phyloP scores from a whole-genome alignment of 1,140 invertebrate genomes.

The Listronotus bonariensis region DNA sequence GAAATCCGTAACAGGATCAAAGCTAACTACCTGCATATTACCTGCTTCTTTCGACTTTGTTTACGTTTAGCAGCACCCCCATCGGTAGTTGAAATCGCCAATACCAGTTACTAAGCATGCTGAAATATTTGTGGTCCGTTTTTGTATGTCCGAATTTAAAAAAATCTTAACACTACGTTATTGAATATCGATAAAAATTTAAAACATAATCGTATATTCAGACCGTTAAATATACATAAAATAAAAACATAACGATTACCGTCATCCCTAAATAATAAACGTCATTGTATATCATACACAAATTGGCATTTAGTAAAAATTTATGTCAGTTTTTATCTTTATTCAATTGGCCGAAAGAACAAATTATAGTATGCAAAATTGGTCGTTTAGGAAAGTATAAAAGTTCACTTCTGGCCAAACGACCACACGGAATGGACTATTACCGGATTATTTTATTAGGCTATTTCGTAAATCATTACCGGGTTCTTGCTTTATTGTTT shows the following conservation, averaged over 20 bases:
- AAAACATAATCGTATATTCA: too few species aligned
- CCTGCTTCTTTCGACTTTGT: too few species aligned
- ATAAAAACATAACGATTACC: not conserved
- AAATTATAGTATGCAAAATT: slow-evolving; percentile 18
- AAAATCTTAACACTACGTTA: too few species aligned
- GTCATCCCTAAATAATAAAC: slow-evolving; percentile 4
- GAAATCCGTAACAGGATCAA: too few species aligned
- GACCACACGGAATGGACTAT: slow-evolving; percentile 24
- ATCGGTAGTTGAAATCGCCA: too few species aligned
- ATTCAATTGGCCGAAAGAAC: slow-evolving; percentile 25
- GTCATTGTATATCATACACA: slow-evolving; percentile 9
- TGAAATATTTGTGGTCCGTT: too few species aligned
- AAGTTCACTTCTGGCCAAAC: slow-evolving; percentile 21
- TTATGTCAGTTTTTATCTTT: slow-evolving; percentile 14
- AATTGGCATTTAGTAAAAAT: slow-evolving; percentile 9
- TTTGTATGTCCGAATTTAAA: too few species aligned
- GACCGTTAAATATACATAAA: not conserved
- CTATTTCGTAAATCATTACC: slow-evolving; percentile 26
- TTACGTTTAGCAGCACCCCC: too few species aligned
- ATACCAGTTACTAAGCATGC: too few species aligned
- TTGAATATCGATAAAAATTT: too few species aligned
- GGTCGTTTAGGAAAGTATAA: slow-evolving; percentile 13
- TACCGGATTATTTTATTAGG: slow-evolving; percentile 26
- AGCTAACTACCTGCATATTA: too few species aligned
- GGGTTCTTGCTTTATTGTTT: slow-evolving; percentile 19